Evolutionary conservation across 2,888 invertebrate genomes (phyloP).

Genomic region (Hecatera dysodea): DNA sequence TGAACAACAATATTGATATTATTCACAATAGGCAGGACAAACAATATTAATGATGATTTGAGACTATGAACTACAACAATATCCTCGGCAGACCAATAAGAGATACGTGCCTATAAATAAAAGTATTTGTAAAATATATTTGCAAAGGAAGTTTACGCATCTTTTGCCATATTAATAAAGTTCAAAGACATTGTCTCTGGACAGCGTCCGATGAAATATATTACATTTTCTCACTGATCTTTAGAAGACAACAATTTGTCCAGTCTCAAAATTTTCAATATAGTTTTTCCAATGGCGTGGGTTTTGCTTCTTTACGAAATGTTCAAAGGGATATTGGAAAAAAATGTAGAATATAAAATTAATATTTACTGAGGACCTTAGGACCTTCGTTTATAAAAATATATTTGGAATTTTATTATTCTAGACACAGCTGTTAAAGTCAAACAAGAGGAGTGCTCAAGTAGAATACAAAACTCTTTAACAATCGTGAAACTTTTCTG

Average conservation of each 20-base stretch:
- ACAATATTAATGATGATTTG: not conserved
- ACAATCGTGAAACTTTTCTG: conserved; percentile 14
- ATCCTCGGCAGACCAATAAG: conserved; percentile 2
- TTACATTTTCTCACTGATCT: conserved; percentile 36
- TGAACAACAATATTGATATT: too few species aligned
- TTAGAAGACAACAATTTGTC: conserved; percentile 22
- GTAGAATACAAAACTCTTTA: conserved; percentile 15
- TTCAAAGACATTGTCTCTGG: conserved; percentile 49
- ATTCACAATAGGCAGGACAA: not conserved
- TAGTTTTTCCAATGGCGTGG: not conserved
- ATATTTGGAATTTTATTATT: conserved; percentile 24
- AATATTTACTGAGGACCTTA: conserved; percentile 6
- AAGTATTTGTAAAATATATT: conserved; percentile 20
- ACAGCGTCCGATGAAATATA: conserved; percentile 24
- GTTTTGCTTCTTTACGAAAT: not conserved
- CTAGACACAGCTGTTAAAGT: conserved; percentile 10
- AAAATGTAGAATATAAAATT: conserved; percentile 23
- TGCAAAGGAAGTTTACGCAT: conserved; percentile 34
- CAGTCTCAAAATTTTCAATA: conserved; percentile 1
- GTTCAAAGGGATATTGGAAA: conserved; percentile 7
- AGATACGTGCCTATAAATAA: conserved; percentile 14
- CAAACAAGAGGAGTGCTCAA: conserved; percentile 3
- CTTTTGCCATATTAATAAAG: conserved; percentile 48
- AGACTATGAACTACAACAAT: not conserved
- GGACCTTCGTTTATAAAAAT: not conserved